Evolutionary conservation across 2,113 vertebrate genomes (phyloP).

Genomic region (Protomyctophum bolini): DNA sequence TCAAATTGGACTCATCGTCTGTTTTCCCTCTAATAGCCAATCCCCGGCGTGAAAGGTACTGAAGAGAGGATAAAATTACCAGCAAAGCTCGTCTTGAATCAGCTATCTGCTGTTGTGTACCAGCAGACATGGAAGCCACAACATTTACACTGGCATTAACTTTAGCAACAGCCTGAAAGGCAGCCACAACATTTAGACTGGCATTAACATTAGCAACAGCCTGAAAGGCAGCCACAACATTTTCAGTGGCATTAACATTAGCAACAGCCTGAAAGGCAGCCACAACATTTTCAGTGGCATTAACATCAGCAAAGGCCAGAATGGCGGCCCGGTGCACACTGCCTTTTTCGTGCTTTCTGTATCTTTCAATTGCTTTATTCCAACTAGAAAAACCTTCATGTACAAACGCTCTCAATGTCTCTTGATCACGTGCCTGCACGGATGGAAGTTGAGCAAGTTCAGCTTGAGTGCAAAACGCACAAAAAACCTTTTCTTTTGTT

Average conservation of each 20-base stretch:
- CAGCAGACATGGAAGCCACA: neutral
- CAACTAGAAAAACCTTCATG: constrained; percentile 1
- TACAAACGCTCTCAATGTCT: constrained; percentile 1
- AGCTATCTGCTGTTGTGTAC: constrained; percentile 2
- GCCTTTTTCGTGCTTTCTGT: constrained; percentile 1
- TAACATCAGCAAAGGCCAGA: neutral
- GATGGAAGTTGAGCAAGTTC: constrained; percentile 1
- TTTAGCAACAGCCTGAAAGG: neutral
- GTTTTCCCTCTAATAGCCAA: neutral
- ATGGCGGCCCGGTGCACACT: neutral
- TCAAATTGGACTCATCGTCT: neutral
- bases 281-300: no score
- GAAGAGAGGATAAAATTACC: neutral
- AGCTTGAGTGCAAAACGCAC: constrained; percentile 13
- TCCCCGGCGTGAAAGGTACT: neutral
- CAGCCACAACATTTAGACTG: neutral
- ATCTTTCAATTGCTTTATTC: constrained; percentile 11
- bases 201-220: no score
- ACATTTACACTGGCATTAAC: neutral
- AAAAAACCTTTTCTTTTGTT: constrained; percentile 10
- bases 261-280: no score
- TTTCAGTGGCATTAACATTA: no score
- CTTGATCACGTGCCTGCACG: neutral
- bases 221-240: no score
- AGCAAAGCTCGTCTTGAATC: neutral